phyloP scores from a whole-genome alignment of 2,113 vertebrate species.

The Syrrhaptes paradoxus region DNA sequence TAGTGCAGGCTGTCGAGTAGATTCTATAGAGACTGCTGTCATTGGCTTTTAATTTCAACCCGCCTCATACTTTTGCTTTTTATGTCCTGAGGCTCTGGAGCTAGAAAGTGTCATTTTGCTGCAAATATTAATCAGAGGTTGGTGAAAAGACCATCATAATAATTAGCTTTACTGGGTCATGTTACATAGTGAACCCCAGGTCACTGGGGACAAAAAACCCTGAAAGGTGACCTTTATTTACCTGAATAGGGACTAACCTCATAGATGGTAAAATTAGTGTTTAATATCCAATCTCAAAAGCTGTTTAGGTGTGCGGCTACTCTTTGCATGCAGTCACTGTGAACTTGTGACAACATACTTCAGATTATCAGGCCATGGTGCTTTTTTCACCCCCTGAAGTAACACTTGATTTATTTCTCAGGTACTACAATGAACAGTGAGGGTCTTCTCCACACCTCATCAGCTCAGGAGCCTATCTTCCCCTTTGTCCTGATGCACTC shows the following conservation, averaged over 20 bases:
- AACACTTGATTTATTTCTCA: background rate
- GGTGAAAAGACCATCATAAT: background rate
- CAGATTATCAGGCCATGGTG: background rate
- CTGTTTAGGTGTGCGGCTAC: background rate
- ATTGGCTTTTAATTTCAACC: background rate
- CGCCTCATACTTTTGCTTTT: background rate
- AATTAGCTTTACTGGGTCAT: background rate
- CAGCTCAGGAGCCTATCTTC: background rate
- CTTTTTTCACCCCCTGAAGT: background rate
- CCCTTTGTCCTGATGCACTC: rapidly evolving
- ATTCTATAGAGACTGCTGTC: background rate
- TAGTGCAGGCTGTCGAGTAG: background rate
- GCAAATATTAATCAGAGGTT: background rate
- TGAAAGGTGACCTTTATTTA: background rate
- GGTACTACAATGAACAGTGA: background rate
- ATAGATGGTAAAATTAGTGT: background rate
- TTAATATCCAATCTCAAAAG: background rate
- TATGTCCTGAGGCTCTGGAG: background rate
- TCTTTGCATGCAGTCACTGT: background rate
- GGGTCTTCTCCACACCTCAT: background rate
- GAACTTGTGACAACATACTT: background rate
- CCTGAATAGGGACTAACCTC: background rate
- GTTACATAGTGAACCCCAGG: background rate
- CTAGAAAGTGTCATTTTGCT: background rate
- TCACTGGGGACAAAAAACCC: background rate